A percentile compares a stretch with the other conserved stretches of the same genome.
Evolutionary conservation across 2,888 invertebrate species (phyloP).

Genomic region (Augiades crinisus): DNA sequence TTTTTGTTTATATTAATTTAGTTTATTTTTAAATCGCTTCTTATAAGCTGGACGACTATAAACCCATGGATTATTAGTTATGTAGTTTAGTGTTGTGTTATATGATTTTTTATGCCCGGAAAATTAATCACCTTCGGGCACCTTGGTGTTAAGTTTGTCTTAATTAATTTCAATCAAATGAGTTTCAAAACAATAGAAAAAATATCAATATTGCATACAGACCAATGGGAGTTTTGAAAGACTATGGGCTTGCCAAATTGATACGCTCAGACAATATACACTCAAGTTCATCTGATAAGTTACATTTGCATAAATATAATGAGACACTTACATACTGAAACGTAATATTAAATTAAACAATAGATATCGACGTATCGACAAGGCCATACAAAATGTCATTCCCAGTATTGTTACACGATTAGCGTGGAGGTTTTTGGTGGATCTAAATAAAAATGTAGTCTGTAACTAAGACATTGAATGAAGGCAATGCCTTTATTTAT

Average conservation of each 20-base stretch:
- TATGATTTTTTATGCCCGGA: too few relatives aligned
- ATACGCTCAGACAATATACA: slow-evolving; percentile 45
- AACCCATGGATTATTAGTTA: too few relatives aligned
- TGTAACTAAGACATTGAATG: too few relatives aligned
- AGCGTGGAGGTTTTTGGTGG: background rate
- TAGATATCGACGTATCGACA: slow-evolving; percentile 40
- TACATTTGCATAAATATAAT: slow-evolving; percentile 50
- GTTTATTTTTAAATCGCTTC: background rate
- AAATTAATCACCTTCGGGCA: too few relatives aligned
- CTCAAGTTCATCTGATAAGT: slow-evolving; percentile 51
- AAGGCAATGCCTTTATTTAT: too few relatives aligned
- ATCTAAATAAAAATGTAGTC: background rate
- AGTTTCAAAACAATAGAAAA: background rate
- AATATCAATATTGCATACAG: slow-evolving; percentile 20
- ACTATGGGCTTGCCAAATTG: slow-evolving; percentile 36
- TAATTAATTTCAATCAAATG: background rate
- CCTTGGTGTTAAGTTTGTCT: background rate
- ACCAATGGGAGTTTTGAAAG: slow-evolving; percentile 27
- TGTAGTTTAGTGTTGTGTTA: too few relatives aligned
- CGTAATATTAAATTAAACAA: slow-evolving; percentile 39
- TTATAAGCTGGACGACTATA: too few relatives aligned
- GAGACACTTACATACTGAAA: slow-evolving; percentile 40
- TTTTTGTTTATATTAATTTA: background rate
- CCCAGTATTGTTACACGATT: slow-evolving; percentile 19
- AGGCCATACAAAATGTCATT: slow-evolving; percentile 31